Conservation (phyloP, 2,113 vertebrate species). For the Tachycineta bicolor region DNA sequence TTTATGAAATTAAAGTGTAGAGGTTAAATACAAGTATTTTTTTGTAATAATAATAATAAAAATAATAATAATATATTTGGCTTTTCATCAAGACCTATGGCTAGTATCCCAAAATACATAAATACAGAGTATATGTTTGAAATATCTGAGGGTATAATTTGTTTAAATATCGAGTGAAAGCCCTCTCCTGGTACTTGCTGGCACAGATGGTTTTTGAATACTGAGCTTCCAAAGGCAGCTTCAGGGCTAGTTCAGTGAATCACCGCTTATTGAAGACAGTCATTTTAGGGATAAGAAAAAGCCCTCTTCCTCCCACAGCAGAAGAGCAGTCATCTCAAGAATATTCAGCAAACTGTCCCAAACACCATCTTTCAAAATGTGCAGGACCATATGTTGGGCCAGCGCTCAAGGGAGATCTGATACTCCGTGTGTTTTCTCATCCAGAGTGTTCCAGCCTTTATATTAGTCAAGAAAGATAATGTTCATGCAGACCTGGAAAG, state of each 20-base stretch:
- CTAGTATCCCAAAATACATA: constrained; percentile 47
- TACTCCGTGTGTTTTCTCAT: background rate
- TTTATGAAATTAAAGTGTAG: background rate
- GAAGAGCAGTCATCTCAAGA: background rate
- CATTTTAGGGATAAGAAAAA: constrained; percentile 48
- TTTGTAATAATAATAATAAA: background rate
- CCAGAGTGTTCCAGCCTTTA: background rate
- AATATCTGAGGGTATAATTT: constrained; percentile 63
- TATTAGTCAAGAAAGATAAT: background rate
- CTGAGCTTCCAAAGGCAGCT: constrained; percentile 63
- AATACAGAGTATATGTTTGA: constrained; percentile 48
- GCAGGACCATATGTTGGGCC: background rate
- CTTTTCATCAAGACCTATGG: constrained; percentile 45
- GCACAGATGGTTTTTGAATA: constrained; percentile 71
- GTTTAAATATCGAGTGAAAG: constrained; percentile 66
- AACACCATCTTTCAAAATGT: background rate
- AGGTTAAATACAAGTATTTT: background rate
- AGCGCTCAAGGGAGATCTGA: background rate
- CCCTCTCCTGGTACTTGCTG: constrained; percentile 67
- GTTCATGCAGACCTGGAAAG: background rate
- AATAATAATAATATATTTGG: background rate
- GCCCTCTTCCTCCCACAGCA: background rate
- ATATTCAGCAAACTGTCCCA: background rate
- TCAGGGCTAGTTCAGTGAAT: constrained; percentile 67
- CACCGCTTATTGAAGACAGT: constrained; percentile 36